Percentiles rank a stretch among this genome's conserved stretches.
Conservation (phyloP, 2,113 vertebrate genomes). For the Gallinago jamesoni region DNA sequence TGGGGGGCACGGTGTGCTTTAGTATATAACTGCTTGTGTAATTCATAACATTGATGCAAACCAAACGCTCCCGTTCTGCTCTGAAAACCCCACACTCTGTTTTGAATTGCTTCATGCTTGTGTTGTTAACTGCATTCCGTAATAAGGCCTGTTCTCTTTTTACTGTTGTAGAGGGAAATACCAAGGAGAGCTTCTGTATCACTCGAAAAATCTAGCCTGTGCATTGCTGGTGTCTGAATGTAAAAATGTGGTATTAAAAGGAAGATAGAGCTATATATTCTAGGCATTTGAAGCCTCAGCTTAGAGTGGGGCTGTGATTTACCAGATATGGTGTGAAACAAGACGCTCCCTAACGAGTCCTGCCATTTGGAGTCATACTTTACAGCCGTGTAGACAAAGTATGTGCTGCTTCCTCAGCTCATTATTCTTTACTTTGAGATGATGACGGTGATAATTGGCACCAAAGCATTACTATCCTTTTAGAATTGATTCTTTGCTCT, state of each 20-base stretch:
- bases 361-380: neutral
- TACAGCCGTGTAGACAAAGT: neutral
- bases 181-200: neutral
- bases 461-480: neutral
- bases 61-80: neutral
- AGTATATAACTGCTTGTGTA: rapidly evolving
- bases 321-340: neutral
- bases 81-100: neutral
- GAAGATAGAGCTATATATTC: neutral
- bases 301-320: neutral
- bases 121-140: neutral
- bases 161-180: rapidly evolving
- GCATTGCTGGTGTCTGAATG: neutral
- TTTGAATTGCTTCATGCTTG: neutral
- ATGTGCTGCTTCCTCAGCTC: neutral
- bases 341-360: rapidly evolving
- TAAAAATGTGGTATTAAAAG: neutral
- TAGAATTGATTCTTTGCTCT: neutral
- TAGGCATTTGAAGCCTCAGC: neutral
- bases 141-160: neutral
- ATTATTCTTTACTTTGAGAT: neutral
- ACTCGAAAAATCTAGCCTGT: neutral
- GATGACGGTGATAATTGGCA: neutral
- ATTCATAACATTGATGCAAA: rapidly evolving
- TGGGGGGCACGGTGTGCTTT: too few species aligned